Conservation (phyloP, 2,888 invertebrate species). For the Xestia sexstrigata region DNA sequence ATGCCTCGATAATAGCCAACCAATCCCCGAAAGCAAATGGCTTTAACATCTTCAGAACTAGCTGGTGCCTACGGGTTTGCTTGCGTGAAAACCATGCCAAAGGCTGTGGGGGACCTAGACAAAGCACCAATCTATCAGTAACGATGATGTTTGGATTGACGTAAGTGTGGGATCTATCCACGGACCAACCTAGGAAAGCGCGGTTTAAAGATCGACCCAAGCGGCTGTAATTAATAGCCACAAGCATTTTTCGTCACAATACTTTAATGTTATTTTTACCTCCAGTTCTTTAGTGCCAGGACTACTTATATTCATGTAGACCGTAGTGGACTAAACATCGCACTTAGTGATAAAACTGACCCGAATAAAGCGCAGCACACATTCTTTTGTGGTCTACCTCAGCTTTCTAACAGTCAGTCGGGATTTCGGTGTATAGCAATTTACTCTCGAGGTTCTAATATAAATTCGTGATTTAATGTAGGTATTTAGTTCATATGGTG, state of each 20-base stretch:
- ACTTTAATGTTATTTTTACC: too few species aligned
- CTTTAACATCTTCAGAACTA: constrained; percentile 58
- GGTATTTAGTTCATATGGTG: constrained; percentile 21
- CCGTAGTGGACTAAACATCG: constrained; percentile 1
- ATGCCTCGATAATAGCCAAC: constrained; percentile 48
- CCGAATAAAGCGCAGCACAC: constrained; percentile 30
- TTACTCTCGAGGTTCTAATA: constrained; percentile 32
- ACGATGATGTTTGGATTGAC: too few species aligned
- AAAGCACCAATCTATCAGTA: too few species aligned
- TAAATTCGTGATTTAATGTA: constrained; percentile 11
- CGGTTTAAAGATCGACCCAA: too few species aligned
- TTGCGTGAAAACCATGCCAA: not conserved
- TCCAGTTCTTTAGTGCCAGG: too few species aligned
- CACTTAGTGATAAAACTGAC: constrained; percentile 17
- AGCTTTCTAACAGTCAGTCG: constrained; percentile 51
- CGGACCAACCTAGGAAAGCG: too few species aligned
- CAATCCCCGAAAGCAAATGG: constrained; percentile 51
- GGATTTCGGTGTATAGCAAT: constrained; percentile 19
- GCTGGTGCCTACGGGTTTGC: constrained; percentile 2
- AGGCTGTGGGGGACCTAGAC: too few species aligned
- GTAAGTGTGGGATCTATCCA: too few species aligned
- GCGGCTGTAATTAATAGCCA: too few species aligned
- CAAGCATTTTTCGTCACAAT: too few species aligned
- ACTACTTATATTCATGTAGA: too few species aligned
- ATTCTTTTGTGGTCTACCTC: constrained; percentile 59